Evolutionary conservation across 2,888 invertebrate species (phyloP).

Genomic region (Empis stercorea): DNA sequence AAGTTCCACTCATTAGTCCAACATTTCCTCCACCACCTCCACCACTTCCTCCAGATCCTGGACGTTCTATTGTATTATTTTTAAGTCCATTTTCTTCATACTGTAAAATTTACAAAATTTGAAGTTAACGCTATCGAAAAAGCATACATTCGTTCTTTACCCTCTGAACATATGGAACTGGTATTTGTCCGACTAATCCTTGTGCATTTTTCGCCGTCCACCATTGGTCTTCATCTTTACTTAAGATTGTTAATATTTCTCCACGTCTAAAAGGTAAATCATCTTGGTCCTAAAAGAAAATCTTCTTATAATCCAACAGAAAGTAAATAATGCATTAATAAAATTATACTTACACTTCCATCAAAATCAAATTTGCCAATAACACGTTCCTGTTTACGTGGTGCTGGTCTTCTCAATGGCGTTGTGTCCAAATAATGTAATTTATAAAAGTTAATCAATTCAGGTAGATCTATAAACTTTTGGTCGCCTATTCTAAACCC

Average conservation of each 20-base stretch:
- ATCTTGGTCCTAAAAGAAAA: slow-evolving; percentile 62
- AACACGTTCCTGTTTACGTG: slow-evolving; percentile 63
- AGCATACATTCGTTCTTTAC: slow-evolving; percentile 29
- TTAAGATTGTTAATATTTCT: slow-evolving; percentile 81
- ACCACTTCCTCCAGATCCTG: slow-evolving; percentile 24
- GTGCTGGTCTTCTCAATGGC: slow-evolving; percentile 74
- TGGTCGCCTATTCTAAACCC: slow-evolving; percentile 91
- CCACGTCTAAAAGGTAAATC: slow-evolving; percentile 93
- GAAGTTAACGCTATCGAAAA: too few relatives aligned
- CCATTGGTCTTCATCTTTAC: slow-evolving; percentile 96
- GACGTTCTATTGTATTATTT: slow-evolving; percentile 26
- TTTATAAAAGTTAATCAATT: slow-evolving; percentile 84
- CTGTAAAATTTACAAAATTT: slow-evolving; percentile 13
- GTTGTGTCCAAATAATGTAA: slow-evolving; percentile 94
- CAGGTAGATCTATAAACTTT: slow-evolving; percentile 82
- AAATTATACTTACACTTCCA: slow-evolving; percentile 50
- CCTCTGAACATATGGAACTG: slow-evolving; percentile 88
- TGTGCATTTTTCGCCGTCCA: slow-evolving; percentile 89
- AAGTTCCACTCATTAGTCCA: too few relatives aligned
- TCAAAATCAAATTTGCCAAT: slow-evolving; percentile 90
- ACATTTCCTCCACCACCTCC: slow-evolving; percentile 13
- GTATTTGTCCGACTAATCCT: slow-evolving; percentile 85
- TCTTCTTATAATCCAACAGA: too few relatives aligned
- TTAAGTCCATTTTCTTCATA: slow-evolving; percentile 24
- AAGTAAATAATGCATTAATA: background rate